Evolutionary conservation across 2,888 invertebrate genomes (phyloP), one percentile per base, ranked within the genome.

Genomic region (Hoplodrina ambigua): DNA sequence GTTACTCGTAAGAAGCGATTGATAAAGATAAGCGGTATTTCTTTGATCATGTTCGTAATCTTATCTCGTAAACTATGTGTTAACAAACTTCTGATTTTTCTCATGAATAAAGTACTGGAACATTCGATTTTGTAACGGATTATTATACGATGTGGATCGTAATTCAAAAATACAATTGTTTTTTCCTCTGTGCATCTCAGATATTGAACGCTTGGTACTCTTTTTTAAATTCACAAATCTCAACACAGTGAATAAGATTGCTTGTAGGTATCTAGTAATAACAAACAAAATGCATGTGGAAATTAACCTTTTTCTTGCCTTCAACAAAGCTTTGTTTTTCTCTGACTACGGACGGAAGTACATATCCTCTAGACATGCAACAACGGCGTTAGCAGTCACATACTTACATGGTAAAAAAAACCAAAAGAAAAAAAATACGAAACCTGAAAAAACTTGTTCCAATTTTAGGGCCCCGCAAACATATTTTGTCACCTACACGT

Each of bases 31-130:
- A 69, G 56, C 15, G 4, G 10, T 0, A 54, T 69, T 54, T 60
- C 62, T 52, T 20, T 55, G 37, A 59, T 25, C 52, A 53, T 53
- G 37, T 53, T 11, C 1, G 6, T 60, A 77, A 71, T 74, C 53
- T 74, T 58, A 78, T 74, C 78, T 59, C 30, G 13, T 37, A 37
- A 57, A 46, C 46, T 61, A 19, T 20, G 20, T 30, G 37, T 53
- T 53, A n/a, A 57, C 4, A 25, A 6, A 15, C 15, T 10, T 20
- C 4, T 44, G 20, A 46, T 41, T 57, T 68, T 2, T 57, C 25
- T 69, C 46, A 46, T 46, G 17, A 46, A 11, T 46, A 17, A 13
- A 25, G 2, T 25, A 37, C 19, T 19, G 20, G 50, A 46, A 56
- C 25, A 19, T 66, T 52, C 56, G 4, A 50, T 54, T 73, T 37